Evolutionary conservation across 2,888 invertebrate species (phyloP), one percentile per base, ranked within the genome.

Genomic region (Ferdinandea cuprea): DNA sequence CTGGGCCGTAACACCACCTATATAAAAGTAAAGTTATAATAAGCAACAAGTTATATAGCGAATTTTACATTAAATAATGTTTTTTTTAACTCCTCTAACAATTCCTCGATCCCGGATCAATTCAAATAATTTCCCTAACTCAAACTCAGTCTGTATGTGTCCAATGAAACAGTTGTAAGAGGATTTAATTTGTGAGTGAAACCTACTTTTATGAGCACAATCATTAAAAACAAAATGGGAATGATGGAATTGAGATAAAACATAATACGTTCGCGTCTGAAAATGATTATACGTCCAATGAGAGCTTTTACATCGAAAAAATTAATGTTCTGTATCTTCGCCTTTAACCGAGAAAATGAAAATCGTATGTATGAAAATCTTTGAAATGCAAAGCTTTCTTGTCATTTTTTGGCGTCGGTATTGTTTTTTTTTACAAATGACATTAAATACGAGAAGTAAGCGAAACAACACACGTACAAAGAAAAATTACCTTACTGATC

Each of bases 211-310:
- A 54, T 58, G 25, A 58, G 25, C 25, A 44, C 9, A n/a, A 32
- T 56, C 65, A 61, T 21, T 25, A 46, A 59, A 69, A 77, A 78
- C 63, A 78, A 59, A 19, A 86, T 87, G 87, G 85, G 87, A 86
- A 86, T 87, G 87, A 87, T 87, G 87, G 87, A 87, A 87, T 86
- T 86, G 68, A 86, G 44, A 73, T 65, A 61, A 85, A 77, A 73
- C 78, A 83, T 78, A 78, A 79, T 73, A 76, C 30, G 48, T 21
- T 28, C 54, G 71, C 46, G 40, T 46, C 40, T 68, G n/a, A 32
- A 32, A 40, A 65, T 81, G 37, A 68, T 42, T 35, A 65, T 28
- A 65, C 28, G 69, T 61, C 63, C 54, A 63, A 72, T 81, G 66
- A 77, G 76, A 81, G 76, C 73, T 72, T 77, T 66, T 66, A 8